A percentile compares a stretch with the other conserved stretches of the same genome.
Conservation (phyloP, 2,888 invertebrate genomes). For the Platerodrilus igneus region DNA sequence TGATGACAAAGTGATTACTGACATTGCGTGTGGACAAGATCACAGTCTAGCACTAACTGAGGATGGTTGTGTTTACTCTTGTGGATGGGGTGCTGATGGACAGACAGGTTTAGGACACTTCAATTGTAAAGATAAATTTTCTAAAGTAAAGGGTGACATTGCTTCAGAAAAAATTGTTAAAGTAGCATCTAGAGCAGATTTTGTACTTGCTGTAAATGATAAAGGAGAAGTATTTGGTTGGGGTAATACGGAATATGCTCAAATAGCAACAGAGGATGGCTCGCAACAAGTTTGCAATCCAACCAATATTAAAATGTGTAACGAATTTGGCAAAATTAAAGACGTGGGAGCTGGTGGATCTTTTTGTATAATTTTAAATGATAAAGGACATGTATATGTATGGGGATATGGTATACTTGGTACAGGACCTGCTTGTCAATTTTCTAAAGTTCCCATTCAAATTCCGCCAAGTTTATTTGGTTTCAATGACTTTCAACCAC, state of each 20-base stretch:
- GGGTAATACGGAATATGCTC: conserved; percentile 94
- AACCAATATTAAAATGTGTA: conserved; percentile 58
- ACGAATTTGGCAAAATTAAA: conserved; percentile 67
- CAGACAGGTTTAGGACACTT: conserved; percentile 81
- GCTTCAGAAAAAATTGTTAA: conserved; percentile 75
- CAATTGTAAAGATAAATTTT: conserved; percentile 56
- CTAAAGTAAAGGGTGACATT: conserved; percentile 73
- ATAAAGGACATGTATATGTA: conserved; percentile 78
- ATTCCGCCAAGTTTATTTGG: conserved; percentile 84
- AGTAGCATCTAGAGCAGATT: conserved; percentile 76
- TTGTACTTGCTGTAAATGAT: conserved; percentile 83
- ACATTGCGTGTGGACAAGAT: conserved; percentile 86
- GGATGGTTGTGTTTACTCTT: conserved; percentile 76
- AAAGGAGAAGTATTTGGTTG: conserved; percentile 92
- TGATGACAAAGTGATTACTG: conserved; percentile 57
- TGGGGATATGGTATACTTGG: conserved; percentile 96
- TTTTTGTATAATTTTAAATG: conserved; percentile 77
- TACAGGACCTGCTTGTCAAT: conserved; percentile 73
- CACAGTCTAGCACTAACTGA: conserved; percentile 78
- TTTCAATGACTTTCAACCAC: conserved; percentile 72
- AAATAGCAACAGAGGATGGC: conserved; percentile 58
- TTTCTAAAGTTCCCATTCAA: conserved; percentile 60
- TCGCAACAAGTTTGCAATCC: conserved; percentile 72
- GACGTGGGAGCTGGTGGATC: conserved; percentile 85
- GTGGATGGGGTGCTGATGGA: conserved; percentile 94